phyloP scores from a whole-genome alignment of 2,797 vertebrate genomes.

The Molossus molossus region DNA sequence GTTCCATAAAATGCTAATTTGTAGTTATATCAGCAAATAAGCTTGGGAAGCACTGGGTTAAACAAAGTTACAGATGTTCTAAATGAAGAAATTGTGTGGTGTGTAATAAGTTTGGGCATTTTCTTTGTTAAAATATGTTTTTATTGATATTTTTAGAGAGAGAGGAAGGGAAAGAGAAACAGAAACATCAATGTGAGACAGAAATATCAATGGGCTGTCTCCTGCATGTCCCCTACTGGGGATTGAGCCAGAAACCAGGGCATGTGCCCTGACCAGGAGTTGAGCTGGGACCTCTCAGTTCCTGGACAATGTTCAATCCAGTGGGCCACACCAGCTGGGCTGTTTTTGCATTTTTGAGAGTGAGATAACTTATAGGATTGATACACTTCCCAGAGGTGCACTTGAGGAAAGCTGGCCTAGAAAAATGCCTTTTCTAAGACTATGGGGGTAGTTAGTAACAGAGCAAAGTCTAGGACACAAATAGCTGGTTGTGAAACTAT shows the following conservation, averaged over 20 bases:
- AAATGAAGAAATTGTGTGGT: not conserved
- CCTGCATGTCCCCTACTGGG: too few species aligned
- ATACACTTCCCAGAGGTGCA: not conserved
- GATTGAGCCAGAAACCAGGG: too few species aligned
- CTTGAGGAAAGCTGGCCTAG: not conserved
- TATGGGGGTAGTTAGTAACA: not conserved
- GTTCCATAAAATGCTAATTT: not conserved
- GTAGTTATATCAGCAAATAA: conserved; percentile 14
- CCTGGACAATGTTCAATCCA: too few species aligned
- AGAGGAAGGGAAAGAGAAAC: too few species aligned
- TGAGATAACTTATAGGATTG: not conserved
- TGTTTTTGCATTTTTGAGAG: not conserved
- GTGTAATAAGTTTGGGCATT: not conserved
- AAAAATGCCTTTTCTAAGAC: not conserved
- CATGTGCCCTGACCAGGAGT: too few species aligned
- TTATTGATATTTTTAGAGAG: too few species aligned
- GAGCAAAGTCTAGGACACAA: not conserved
- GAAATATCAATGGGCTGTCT: too few species aligned
- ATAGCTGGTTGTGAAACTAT: not conserved
- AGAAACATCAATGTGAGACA: too few species aligned
- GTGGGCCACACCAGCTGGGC: too few species aligned
- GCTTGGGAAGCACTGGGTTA: not conserved
- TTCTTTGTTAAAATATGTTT: not conserved
- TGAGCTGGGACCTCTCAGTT: too few species aligned
- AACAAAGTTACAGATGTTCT: conserved; percentile 30